Evolutionary conservation across 2,113 vertebrate genomes (phyloP), one percentile per base, ranked within the genome.

Genomic region (Pangasianodon hypophthalmus): DNA sequence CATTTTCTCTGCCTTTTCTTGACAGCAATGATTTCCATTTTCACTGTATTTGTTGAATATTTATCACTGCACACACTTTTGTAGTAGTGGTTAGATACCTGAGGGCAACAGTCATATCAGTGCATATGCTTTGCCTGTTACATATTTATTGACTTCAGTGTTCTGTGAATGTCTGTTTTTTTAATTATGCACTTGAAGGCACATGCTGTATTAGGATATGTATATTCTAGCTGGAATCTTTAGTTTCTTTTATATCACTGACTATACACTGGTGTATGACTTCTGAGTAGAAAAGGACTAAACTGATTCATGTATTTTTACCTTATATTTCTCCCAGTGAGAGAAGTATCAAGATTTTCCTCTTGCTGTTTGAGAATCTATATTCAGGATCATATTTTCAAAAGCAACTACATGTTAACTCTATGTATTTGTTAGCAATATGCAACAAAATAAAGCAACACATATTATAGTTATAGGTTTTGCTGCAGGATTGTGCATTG

Each of bases 111-210:
- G 96, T 94, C 94, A 94, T 95, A 95, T 95, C 95, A 94, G 94
- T 95, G 94, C 50, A 86, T 95, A 95, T 96, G 96, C 95, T 94
- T 94, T 94, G 93, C 93, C 94, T 94, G 96, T 96, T 96, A 95
- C 94, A 94, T 94, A 83, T 89, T 87, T 91, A 91, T 91, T 93
- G 77, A 81, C 79, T 88, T 88, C 62, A 75, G 58, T 88, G 77
- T 75, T 86, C 67, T 81, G 83, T 81, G 46, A 89, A 0, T 82
- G 14, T 58, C 32, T 58, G 32, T 54, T 58, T 84, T 79, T 8
- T 89, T 90, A 48, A 56, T 85, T 16, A 89, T 81, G 52, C 90
- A 89, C 79, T 88, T 89, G 67, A 91, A 73, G 90, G 87, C 85
- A 93, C 88, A 58, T 62, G 87, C 87, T 87, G 67, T 92, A 87